Evolutionary conservation across 2,888 invertebrate genomes (phyloP).

Genomic region (Ischnura elegans): DNA sequence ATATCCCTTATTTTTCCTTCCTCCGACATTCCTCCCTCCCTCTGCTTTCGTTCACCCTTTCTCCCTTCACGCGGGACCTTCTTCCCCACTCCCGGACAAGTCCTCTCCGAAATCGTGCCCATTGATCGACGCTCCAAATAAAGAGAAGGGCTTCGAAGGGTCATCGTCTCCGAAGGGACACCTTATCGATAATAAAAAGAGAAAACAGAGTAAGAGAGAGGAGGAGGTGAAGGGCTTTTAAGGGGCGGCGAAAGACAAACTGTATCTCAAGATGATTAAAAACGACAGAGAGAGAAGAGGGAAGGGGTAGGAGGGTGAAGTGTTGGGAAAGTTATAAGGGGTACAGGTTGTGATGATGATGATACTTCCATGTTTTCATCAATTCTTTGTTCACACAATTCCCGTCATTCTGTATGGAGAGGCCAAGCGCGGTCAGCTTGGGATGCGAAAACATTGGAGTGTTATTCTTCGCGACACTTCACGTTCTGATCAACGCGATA

Average conservation of each 20-base stretch:
- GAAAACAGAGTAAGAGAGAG: neutral
- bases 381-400: neutral
- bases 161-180: neutral
- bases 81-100: neutral
- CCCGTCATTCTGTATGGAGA: no score
- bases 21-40: no score
- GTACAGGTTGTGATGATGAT: neutral
- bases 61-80: no score
- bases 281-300: neutral
- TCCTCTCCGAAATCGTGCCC: neutral
- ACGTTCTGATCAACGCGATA: no score
- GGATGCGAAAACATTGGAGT: neutral
- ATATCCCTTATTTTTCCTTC: neutral
- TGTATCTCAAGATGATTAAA: constrained; percentile 22
- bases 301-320: neutral
- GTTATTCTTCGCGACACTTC: no score
- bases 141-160: neutral
- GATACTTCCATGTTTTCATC: neutral
- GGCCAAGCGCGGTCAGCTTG: neutral
- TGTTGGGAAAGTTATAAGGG: neutral
- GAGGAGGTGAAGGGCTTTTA: constrained; percentile 23
- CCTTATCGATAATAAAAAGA: neutral
- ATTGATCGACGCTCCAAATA: constrained; percentile 25
- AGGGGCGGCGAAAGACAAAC: neutral
- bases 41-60: neutral